Percentiles rank a stretch among this genome's conserved stretches.
These are phyloP conservation scores for Lophochroa leadbeateri DNA, from an alignment of 2,113 vertebrate species.

Conservation along the genomic window DNA sequence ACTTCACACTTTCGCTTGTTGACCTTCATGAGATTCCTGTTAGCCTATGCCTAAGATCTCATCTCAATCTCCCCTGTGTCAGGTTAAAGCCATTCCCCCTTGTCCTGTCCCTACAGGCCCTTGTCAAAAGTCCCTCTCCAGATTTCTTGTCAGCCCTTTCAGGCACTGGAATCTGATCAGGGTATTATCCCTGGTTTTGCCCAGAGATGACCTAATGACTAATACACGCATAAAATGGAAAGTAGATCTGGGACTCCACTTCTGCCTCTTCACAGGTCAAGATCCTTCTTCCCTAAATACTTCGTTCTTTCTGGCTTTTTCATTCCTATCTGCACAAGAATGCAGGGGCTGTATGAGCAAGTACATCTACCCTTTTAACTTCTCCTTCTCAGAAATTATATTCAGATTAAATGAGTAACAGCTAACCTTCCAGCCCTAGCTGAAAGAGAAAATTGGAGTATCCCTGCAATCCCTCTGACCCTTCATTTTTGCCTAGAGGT, in stretches of 20 bases:
- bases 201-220: neutral
- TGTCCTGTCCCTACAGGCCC: too few relatives aligned
- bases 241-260: neutral
- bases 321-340: neutral
- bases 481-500: neutral
- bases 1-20: neutral
- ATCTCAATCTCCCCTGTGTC: too few relatives aligned
- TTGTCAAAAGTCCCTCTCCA: too few relatives aligned
- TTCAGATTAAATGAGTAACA: neutral
- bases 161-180: too few relatives aligned
- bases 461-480: neutral
- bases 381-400: neutral
- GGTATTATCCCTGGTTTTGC: neutral
- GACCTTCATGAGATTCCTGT: neutral
- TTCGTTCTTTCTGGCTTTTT: neutral
- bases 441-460: neutral
- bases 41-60: too few relatives aligned
- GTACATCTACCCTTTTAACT: neutral
- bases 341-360: neutral
- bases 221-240: neutral
- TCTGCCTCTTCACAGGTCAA: neutral
- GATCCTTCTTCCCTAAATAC: neutral
- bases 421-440: neutral
- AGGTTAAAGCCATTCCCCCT: too few relatives aligned
- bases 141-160: too few relatives aligned